Evolutionary conservation across 2,888 invertebrate genomes (phyloP), one percentile per base, ranked within the genome.

Genomic region (Leptinotarsa tumamoca): DNA sequence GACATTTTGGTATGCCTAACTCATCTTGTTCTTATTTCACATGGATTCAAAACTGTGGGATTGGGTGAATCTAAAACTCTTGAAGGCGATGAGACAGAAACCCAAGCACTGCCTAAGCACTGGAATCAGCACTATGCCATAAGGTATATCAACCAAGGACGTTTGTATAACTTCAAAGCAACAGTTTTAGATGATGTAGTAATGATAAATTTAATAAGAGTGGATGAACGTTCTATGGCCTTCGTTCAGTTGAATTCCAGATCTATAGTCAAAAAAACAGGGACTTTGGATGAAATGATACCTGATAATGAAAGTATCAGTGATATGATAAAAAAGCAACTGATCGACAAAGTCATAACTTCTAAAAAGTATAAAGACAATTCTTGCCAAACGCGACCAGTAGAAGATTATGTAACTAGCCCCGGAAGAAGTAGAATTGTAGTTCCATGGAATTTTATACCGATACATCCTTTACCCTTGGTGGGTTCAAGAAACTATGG

Each of bases 51-150:
- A 83, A 94, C 93, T 85, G 91, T 94, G 81, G 95, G 95, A 27
- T 88, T 92, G 70, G 94, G 94, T 10, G 94, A 95, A 87, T 88
- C 88, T 3, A 89, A 88, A 78, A 84, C 80, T 66, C 75, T 88
- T 27, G 87, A 87, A 77, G 88, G 87, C 3, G 83, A 82, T 15
- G 94, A 94, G 85, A 88, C 88, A 21, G 91, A 91, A 69, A 91
- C 91, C 75, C 96, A 96, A 87, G 86, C 94, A 61, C 87, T 96
- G 18, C 96, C 96, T 3, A 90, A 91, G 54, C 92, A 92, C 61
- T 96, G 96, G 96, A 96, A 93, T 87, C 91, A 92, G n/a, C 91
- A 92, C 79, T 95, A 95, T 85, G 90, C 93, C 0, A 86, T 96
- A 33, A 91, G 95, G 82, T 96, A 96, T 87, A 87, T 93, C n/a